These are phyloP conservation scores for Epistrophe grossulariae DNA, from an alignment of 2,888 invertebrate species.

Conservation along the genomic window DNA sequence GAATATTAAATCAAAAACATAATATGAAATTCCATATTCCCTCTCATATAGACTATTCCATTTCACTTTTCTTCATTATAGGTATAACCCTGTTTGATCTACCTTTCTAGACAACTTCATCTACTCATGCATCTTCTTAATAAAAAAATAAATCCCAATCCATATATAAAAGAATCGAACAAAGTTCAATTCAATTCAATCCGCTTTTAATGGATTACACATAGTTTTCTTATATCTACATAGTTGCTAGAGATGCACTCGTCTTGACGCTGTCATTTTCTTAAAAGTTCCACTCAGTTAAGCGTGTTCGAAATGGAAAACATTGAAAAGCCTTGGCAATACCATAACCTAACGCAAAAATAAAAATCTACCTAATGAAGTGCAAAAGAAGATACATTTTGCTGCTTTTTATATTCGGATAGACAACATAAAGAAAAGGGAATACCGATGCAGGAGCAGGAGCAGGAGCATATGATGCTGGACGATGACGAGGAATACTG, in stretches of 20 bases:
- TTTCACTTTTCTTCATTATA: not conserved
- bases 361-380: slow-evolving; percentile 44
- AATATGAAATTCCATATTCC: too few relatives aligned
- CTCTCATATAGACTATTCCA: not conserved
- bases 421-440: slow-evolving; percentile 11
- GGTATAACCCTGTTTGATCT: not conserved
- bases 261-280: slow-evolving; percentile 31
- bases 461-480: not conserved
- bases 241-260: not conserved
- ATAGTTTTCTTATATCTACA: not conserved
- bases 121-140: not conserved
- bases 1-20: not conserved
- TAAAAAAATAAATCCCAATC: slow-evolving; percentile 5
- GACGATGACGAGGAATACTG: not conserved
- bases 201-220: slow-evolving; percentile 21
- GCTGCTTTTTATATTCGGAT: not conserved
- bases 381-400: slow-evolving; percentile 21
- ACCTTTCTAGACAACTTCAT: not conserved
- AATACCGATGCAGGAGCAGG: not conserved
- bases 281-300: slow-evolving; percentile 40
- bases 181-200: slow-evolving; percentile 40
- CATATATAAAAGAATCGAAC: slow-evolving; percentile 39
- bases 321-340: slow-evolving; percentile 26
- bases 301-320: slow-evolving; percentile 19
- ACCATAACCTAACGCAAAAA: slow-evolving; percentile 37